Conservation (phyloP, 1,140 invertebrate genomes). For the Drosophila athabasca region DNA sequence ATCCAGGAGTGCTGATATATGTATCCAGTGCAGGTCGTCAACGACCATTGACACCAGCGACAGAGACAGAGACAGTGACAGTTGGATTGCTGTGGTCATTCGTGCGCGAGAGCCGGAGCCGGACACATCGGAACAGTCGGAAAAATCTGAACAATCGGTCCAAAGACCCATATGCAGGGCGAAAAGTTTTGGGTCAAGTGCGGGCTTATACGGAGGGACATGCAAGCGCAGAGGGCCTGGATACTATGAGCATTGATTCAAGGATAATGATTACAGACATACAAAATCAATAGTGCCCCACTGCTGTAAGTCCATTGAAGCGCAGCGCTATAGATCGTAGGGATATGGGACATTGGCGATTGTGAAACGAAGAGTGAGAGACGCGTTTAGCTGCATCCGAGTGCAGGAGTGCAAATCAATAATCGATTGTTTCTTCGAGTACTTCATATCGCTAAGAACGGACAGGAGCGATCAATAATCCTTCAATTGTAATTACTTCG, state of each 20-base stretch:
- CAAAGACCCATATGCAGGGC: conserved; percentile 21
- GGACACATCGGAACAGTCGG: conserved; percentile 36
- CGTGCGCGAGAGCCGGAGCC: conserved; percentile 46
- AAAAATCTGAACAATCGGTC: conserved; percentile 5
- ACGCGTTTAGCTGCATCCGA: conserved; percentile 5
- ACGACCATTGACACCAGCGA: conserved; percentile 10
- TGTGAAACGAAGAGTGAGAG: not conserved
- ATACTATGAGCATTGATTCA: conserved; percentile 41
- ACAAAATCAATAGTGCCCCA: conserved; percentile 34
- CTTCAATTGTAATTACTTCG: conserved; percentile 73
- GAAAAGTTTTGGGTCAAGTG: conserved; percentile 30
- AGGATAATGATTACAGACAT: conserved; percentile 23
- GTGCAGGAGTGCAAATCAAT: conserved; percentile 53
- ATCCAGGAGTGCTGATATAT: conserved; percentile 35
- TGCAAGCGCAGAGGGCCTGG: conserved; percentile 36
- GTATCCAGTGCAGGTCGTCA: conserved; percentile 17
- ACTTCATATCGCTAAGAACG: conserved; percentile 17
- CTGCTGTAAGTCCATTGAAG: not conserved
- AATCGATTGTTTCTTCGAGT: conserved; percentile 59
- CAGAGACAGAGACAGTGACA: not conserved
- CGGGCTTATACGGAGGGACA: conserved; percentile 33
- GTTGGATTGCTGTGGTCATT: conserved; percentile 49
- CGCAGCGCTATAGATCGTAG: not conserved
- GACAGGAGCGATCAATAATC: conserved; percentile 66
- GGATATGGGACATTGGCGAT: not conserved